Percentiles rank a stretch among this genome's conserved stretches.
These are phyloP conservation scores for Cyprinus carpio DNA, from an alignment of 2,113 vertebrate genomes.

Conservation along the genomic window DNA sequence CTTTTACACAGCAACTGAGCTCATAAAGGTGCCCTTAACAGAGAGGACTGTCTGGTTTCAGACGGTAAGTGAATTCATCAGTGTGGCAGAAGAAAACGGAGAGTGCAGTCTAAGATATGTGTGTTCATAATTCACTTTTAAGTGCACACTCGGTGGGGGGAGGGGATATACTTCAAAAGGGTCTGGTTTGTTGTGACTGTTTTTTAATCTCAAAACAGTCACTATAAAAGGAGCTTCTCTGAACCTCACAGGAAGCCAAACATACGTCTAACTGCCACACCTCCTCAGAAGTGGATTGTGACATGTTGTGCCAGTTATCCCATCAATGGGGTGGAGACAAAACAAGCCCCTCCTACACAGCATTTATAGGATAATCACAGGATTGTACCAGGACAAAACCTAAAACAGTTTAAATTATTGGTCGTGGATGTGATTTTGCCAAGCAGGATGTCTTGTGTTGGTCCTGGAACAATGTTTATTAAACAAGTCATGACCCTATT, in stretches of 20 bases:
- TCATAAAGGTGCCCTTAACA: conserved; percentile 14
- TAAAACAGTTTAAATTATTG: neutral
- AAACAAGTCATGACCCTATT: too few relatives aligned
- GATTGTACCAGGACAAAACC: neutral
- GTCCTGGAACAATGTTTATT: too few relatives aligned
- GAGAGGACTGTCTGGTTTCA: conserved; percentile 32
- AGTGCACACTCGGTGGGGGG: neutral
- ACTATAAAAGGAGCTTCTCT: neutral
- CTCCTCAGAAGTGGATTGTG: neutral
- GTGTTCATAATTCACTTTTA: conserved; percentile 12
- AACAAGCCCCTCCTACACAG: neutral
- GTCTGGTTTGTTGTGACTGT: conserved; percentile 6
- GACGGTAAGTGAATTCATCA: conserved; percentile 2
- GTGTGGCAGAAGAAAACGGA: conserved; percentile 17
- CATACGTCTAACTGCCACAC: neutral
- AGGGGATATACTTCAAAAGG: neutral
- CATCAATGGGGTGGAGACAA: neutral
- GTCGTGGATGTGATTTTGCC: neutral
- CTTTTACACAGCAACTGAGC: neutral
- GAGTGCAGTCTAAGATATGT: neutral
- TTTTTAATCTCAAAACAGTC: neutral
- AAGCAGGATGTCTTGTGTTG: too few relatives aligned
- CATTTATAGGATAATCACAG: neutral
- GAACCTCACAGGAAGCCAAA: neutral
- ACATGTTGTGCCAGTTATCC: neutral